Evolutionary conservation across 2,797 vertebrate genomes (phyloP).

Genomic region (Gymnoscopelus microlampas): DNA sequence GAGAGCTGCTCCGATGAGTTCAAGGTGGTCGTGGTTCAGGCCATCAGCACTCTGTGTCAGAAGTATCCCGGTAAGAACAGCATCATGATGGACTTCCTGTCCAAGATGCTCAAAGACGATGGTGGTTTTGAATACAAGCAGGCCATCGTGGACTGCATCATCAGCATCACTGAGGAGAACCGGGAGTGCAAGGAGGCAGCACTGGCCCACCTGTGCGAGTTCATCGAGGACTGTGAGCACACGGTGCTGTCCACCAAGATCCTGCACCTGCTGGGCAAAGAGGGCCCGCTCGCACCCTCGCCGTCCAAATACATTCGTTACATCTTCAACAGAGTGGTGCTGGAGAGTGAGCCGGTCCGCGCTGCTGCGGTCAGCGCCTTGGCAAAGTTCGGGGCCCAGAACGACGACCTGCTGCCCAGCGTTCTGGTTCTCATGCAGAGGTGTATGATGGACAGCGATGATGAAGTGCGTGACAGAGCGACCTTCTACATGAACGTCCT

Average conservation of each 20-base stretch:
- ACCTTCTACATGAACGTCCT: conserved; percentile 97
- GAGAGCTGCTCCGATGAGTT: conserved; percentile 96
- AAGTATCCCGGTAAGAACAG: conserved; percentile 98
- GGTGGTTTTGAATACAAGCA: conserved; percentile 98
- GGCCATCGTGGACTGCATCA: conserved; percentile 98
- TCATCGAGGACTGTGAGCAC: conserved; percentile 98
- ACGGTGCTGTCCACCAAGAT: conserved; percentile 97
- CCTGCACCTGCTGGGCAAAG: conserved; percentile 94
- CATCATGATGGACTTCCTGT: conserved; percentile 98
- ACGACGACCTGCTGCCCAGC: conserved; percentile 93
- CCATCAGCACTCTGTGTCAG: conserved; percentile 96
- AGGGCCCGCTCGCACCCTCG: conserved; percentile 90
- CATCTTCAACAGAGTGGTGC: conserved; percentile 97
- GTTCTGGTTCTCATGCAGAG: conserved; percentile 96
- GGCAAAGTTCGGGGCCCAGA: conserved; percentile 98
- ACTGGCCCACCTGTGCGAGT: conserved; percentile 96
- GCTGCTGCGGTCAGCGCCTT: conserved; percentile 97
- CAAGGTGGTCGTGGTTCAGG: conserved; percentile 98
- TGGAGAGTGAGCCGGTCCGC: conserved; percentile 95
- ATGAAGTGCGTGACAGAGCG: conserved; percentile 95
- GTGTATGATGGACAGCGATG: conserved; percentile 99
- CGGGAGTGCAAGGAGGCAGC: conserved; percentile 95
- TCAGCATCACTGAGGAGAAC: conserved; percentile 96
- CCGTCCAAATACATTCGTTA: conserved; percentile 99
- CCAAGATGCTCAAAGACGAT: conserved; percentile 97